Percentiles rank a stretch among this genome's conserved stretches.
Conservation (phyloP, 2,797 vertebrate species). For the Phataginus tricuspis region DNA sequence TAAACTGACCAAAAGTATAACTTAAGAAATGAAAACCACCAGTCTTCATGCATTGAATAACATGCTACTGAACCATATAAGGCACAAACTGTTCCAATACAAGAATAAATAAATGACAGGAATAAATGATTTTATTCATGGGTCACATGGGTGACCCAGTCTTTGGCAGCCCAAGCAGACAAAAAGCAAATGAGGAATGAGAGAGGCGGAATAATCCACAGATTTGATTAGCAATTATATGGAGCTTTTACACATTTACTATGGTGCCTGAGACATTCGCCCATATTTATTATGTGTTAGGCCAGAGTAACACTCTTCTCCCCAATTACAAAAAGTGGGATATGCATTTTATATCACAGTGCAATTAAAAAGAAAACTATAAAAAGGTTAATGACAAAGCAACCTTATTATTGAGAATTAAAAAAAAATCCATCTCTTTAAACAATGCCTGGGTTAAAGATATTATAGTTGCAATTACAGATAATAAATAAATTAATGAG, state of each 20-base stretch:
- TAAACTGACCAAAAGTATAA: neutral
- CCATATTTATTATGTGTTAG: neutral
- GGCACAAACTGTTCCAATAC: neutral
- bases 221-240: neutral
- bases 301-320: neutral
- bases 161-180: neutral
- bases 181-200: neutral
- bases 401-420: neutral
- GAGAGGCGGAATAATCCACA: neutral
- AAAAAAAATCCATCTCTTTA: neutral
- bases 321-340: neutral
- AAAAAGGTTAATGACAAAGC: neutral
- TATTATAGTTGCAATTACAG: neutral
- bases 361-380: neutral
- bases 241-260: neutral
- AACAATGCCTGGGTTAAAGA: neutral
- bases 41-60: neutral
- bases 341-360: neutral
- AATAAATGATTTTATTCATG: neutral
- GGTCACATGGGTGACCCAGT: neutral
- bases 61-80: neutral
- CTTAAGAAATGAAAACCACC: neutral
- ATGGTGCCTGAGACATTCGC: neutral
- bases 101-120: neutral
- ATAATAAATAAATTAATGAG: neutral